Percentiles rank a stretch among this genome's conserved stretches.
These are phyloP conservation scores for Okamejei kenojei DNA, from an alignment of 2,797 vertebrate genomes.

Conservation along the genomic window DNA sequence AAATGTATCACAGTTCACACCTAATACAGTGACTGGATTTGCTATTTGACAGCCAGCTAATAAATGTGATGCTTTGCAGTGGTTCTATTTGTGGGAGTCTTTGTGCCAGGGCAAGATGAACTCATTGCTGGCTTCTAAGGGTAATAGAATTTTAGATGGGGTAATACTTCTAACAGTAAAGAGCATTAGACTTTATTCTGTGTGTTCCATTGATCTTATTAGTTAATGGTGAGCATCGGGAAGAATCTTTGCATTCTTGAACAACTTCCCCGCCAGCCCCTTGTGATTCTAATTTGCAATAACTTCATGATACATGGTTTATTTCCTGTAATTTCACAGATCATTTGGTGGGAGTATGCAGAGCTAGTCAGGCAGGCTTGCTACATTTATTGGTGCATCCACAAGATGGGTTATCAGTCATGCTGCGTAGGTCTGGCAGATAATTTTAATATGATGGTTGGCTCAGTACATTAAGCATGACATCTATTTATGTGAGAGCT, in stretches of 20 bases:
- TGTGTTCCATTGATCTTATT: neutral
- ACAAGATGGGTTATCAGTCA: neutral
- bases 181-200: neutral
- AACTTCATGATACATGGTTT: neutral
- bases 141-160: neutral
- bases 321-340: neutral
- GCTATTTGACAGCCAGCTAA: neutral
- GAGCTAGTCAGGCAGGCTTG: neutral
- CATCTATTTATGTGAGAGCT: neutral
- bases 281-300: neutral
- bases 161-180: too few species aligned
- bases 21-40: neutral
- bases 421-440: neutral
- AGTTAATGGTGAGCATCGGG: neutral
- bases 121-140: neutral
- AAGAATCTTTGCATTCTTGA: neutral
- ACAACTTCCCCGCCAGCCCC: too few species aligned
- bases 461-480: neutral
- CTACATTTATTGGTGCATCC: neutral
- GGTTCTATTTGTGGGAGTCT: neutral
- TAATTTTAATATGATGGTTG: neutral
- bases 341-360: neutral
- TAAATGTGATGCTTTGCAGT: neutral
- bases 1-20: neutral
- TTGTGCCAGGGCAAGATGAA: neutral